These are phyloP conservation scores for Hipposideros larvatus DNA, from an alignment of 2,797 vertebrate genomes.

Conservation along the genomic window DNA sequence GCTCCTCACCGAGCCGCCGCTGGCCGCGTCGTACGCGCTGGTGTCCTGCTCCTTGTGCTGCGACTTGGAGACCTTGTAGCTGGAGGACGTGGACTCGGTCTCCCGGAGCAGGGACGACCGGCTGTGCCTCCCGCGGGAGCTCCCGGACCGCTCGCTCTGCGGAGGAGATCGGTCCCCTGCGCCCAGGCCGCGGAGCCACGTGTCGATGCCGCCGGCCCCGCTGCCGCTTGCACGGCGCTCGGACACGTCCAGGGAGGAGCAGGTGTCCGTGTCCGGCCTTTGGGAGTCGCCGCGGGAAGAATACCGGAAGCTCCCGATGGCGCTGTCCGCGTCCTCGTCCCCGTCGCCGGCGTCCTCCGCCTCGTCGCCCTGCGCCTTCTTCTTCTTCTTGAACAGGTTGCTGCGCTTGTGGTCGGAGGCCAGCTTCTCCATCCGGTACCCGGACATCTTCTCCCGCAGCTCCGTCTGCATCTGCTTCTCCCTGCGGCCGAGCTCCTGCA, in stretches of 20 bases:
- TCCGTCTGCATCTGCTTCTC: conserved; percentile 94
- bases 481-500: conserved; percentile 92
- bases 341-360: conserved; percentile 83
- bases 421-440: conserved; percentile 95
- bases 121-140: conserved; percentile 79
- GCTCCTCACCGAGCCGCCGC: conserved; percentile 85
- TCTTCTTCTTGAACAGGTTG: conserved; percentile 97
- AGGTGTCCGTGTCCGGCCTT: conserved; percentile 76
- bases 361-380: conserved; percentile 91
- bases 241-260: conserved; percentile 68
- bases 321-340: conserved; percentile 78
- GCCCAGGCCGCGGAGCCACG: conserved; percentile 93
- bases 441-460: conserved; percentile 94
- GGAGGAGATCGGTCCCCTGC: conserved; percentile 88
- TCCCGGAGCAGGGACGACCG: conserved; percentile 88
- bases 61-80: conserved; percentile 90
- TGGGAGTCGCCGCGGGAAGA: conserved; percentile 81
- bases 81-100: conserved; percentile 89
- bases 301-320: conserved; percentile 68
- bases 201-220: conserved; percentile 88
- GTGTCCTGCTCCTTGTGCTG: conserved; percentile 85
- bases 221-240: conserved; percentile 85
- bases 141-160: conserved; percentile 82
- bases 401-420: conserved; percentile 95
- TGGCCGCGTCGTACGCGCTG: conserved; percentile 83